These are phyloP conservation scores for Ditylenchus weischeri DNA, from an alignment of 2,888 invertebrate species.

Conservation along the genomic window DNA sequence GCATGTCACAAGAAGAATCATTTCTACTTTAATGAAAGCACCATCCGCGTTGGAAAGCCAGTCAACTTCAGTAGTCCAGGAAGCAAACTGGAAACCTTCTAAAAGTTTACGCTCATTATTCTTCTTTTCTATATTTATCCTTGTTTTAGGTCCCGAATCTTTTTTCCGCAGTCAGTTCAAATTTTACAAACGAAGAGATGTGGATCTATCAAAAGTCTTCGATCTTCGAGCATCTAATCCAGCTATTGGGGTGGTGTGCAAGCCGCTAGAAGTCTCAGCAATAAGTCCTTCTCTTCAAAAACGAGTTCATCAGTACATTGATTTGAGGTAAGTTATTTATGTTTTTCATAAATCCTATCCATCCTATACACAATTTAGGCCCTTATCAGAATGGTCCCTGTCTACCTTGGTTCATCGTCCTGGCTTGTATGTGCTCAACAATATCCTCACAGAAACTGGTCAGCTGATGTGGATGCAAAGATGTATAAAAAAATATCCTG, in stretches of 20 bases:
- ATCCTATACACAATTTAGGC: conserved; percentile 16
- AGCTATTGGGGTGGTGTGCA: conserved; percentile 21
- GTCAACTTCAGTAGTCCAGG: too few species aligned
- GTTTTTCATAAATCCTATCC: conserved; percentile 10
- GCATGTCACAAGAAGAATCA: too few species aligned
- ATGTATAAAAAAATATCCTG: conserved; percentile 59
- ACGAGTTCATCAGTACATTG: conserved; percentile 2
- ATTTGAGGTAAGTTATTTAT: conserved; percentile 7
- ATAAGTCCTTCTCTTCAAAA: background rate
- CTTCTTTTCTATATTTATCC: background rate
- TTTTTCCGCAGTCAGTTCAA: conserved; percentile 73
- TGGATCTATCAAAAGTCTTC: conserved; percentile 68
- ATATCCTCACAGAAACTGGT: conserved; percentile 49
- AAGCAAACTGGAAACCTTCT: too few species aligned
- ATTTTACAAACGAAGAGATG: conserved; percentile 73
- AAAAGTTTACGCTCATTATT: too few species aligned
- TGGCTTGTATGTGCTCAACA: conserved; percentile 46
- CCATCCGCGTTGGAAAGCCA: too few species aligned
- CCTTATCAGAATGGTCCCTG: conserved; percentile 39
- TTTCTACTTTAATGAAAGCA: too few species aligned
- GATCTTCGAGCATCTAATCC: conserved; percentile 60
- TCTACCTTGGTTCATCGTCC: conserved; percentile 35
- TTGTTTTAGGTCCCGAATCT: conserved; percentile 2
- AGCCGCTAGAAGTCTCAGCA: conserved; percentile 8
- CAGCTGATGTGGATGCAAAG: conserved; percentile 60